phyloP scores from a whole-genome alignment of 2,888 invertebrate genomes.

The Macaria notata region DNA sequence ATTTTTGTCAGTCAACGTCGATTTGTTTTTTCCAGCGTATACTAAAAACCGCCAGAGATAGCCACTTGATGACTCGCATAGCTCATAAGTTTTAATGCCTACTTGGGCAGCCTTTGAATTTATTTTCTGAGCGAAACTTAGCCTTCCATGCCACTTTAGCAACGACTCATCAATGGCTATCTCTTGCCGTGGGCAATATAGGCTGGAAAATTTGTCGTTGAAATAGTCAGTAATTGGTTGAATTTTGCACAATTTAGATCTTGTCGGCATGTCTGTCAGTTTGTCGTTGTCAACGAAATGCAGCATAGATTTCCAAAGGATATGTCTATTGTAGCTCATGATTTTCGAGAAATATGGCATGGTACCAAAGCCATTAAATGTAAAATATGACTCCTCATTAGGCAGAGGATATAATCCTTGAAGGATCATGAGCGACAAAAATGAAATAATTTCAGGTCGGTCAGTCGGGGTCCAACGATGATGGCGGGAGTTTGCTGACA shows the following conservation, averaged over 20 bases:
- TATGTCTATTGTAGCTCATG: not conserved
- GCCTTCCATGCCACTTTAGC: not conserved
- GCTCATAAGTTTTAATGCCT: not conserved
- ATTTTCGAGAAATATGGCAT: not conserved
- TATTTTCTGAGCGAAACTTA: not conserved
- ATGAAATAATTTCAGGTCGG: not conserved
- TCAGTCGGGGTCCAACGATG: not conserved
- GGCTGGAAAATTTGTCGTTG: not conserved
- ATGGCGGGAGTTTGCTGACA: constrained; percentile 39
- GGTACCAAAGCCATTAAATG: not conserved
- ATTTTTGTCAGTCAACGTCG: constrained; percentile 2
- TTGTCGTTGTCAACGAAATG: not conserved
- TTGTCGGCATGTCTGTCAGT: not conserved
- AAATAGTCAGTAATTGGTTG: not conserved
- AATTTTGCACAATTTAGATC: not conserved
- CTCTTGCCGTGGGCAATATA: not conserved
- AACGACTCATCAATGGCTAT: not conserved
- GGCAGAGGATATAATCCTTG: not conserved
- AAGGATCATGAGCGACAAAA: not conserved
- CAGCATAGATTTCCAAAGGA: not conserved
- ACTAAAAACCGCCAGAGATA: not conserved
- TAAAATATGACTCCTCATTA: not conserved
- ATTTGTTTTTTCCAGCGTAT: not conserved
- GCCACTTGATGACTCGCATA: not conserved
- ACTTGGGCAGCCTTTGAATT: not conserved